A percentile compares a stretch with the other conserved stretches of the same genome.
These are phyloP conservation scores for Dryomyza anilis DNA, from an alignment of 2,888 invertebrate species.

Conservation along the genomic window DNA sequence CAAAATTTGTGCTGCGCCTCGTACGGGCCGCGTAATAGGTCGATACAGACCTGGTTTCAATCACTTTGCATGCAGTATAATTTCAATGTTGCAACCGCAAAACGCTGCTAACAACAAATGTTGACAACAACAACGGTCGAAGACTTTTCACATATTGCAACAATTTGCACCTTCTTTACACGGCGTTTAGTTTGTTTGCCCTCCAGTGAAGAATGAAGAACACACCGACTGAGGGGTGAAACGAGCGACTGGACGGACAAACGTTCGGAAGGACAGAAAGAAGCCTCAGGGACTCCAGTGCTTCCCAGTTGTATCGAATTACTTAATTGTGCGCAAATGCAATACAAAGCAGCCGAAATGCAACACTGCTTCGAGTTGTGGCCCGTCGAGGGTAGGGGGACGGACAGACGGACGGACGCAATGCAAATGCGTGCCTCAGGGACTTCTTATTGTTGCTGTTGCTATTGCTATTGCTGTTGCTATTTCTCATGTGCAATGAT, in stretches of 20 bases:
- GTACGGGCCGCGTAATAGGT: too few species aligned
- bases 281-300: conserved; percentile 36
- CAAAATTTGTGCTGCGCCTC: too few species aligned
- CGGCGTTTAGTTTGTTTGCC: neutral
- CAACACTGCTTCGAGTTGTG: conserved; percentile 7
- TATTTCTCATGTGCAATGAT: neutral
- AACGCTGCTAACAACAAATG: conserved; percentile 9
- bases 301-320: conserved; percentile 49
- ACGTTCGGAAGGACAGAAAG: conserved; percentile 10
- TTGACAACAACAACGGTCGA: neutral
- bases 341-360: conserved; percentile 11
- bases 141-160: conserved; percentile 14
- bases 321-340: conserved; percentile 39
- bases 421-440: conserved; percentile 12
- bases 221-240: conserved; percentile 16
- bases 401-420: too few species aligned
- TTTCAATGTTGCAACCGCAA: conserved; percentile 16
- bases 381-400: neutral
- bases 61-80: conserved; percentile 6
- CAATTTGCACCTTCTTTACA: conserved; percentile 22
- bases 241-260: neutral
- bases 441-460: conserved; percentile 12
- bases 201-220: neutral
- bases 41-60: neutral
- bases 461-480: neutral